Evolutionary conservation across 2,888 invertebrate genomes (phyloP), one percentile per base, ranked within the genome.

Genomic region (Oscheius sp.): DNA sequence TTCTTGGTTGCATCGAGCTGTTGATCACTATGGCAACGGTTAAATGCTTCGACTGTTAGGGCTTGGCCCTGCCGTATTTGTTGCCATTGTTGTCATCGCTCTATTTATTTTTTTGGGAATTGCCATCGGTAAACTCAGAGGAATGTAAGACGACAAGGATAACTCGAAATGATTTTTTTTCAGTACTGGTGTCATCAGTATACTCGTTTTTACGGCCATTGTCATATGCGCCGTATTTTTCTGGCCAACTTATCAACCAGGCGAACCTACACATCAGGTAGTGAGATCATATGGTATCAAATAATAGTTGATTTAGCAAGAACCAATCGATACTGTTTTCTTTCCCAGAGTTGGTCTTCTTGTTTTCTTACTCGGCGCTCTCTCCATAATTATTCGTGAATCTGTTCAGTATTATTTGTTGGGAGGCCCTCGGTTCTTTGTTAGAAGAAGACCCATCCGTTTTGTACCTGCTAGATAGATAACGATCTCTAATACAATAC

Each of bases 41-140:
- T 21, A 27, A 66, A 66, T 66, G 66, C n/a, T 66, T 27, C 49
- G 66, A 16, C 66, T 52, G n/a, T 66, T 66, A 9, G 66, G 66
- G 25, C 66, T 66, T n/a, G 66, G 66, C 25, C 66, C 66, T 23
- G 66, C 52, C 25, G 25, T 66, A 23, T 66, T 66, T 49, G n/a
- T 21, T 16, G 66, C 66, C 29, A 52, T 66, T 29, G 21, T 49
- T 29, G 18, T 52, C 16, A 18, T 66, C 9, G 35, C 25, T 27
- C n/a, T 49, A 12, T 49, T 49, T 25, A 13, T 52, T 66, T 49
- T 66, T 29, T 21, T 66, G 13, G 49, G 52, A 27, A 49, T 66
- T 12, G 66, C 66, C 21, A 52, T 27, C 27, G 66, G 66, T 13
- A 13, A 27, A 27, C 35, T 52, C 3, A 66, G 52, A 52, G 66